phyloP scores from a whole-genome alignment of 2,113 vertebrate species.

The Amphiprion ocellaris region DNA sequence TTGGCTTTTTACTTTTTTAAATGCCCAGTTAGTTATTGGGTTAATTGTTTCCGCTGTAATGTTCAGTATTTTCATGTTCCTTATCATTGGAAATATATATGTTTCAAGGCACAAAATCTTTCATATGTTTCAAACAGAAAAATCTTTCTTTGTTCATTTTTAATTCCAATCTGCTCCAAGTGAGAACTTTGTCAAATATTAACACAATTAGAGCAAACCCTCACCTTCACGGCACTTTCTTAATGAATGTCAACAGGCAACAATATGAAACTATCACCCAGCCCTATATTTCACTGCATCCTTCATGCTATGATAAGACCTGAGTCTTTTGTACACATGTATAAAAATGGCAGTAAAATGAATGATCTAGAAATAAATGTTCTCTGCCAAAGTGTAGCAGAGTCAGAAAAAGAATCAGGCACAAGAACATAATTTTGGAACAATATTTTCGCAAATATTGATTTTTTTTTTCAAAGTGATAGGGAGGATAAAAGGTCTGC shows the following conservation, averaged over 20 bases:
- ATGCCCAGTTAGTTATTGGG: no score
- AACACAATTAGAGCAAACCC: background rate
- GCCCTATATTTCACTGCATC: background rate
- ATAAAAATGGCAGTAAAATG: constrained; percentile 2
- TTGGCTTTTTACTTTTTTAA: background rate
- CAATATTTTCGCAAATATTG: constrained; percentile 42
- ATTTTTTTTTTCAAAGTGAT: background rate
- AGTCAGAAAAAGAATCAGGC: background rate
- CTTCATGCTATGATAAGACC: background rate
- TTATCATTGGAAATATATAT: background rate
- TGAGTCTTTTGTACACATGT: background rate
- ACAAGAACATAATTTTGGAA: background rate
- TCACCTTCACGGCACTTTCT: background rate
- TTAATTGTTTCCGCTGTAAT: no score
- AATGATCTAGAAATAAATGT: background rate
- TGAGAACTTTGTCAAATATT: background rate
- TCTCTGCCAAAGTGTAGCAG: background rate
- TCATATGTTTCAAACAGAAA: no score
- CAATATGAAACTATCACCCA: background rate
- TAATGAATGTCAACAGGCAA: background rate
- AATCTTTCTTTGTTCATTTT: background rate
- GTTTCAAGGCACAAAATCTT: no score
- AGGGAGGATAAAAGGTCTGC: constrained; percentile 56
- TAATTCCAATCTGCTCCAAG: background rate
- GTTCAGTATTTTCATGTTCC: no score